Conservation (phyloP, 1,140 invertebrate species). For the Atta colombica region DNA sequence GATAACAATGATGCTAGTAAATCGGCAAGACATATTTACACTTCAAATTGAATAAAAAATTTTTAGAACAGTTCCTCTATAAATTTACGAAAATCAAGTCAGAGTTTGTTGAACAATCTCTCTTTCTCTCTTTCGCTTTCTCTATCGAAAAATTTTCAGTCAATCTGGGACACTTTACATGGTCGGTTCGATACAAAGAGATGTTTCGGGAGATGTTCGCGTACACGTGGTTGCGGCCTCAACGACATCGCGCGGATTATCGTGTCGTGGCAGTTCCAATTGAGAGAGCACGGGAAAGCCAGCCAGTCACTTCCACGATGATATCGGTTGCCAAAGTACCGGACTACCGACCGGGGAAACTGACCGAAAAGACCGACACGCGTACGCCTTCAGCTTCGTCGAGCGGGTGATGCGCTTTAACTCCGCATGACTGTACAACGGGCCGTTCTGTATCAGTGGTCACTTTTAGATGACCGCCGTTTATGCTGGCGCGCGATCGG, state of each 20-base stretch:
- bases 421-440: constrained; percentile 59
- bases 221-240: constrained; percentile 6
- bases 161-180: background rate
- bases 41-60: constrained; percentile 3
- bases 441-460: constrained; percentile 54
- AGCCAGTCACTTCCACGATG: constrained; percentile 31
- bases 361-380: constrained; percentile 73
- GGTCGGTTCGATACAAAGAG: constrained; percentile 19
- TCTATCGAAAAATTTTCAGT: background rate
- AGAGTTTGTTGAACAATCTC: background rate
- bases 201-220: background rate
- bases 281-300: constrained; percentile 47
- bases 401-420: constrained; percentile 73
- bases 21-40: background rate
- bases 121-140: background rate
- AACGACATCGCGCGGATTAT: constrained; percentile 55
- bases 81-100: constrained; percentile 9
- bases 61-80: background rate
- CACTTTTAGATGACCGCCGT: constrained; percentile 55
- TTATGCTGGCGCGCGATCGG: constrained; percentile 44
- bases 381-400: constrained; percentile 66
- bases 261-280: constrained; percentile 57
- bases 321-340: constrained; percentile 51
- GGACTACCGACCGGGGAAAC: constrained; percentile 67
- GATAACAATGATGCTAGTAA: background rate